Conservation (phyloP, 2,888 invertebrate genomes). For the Phasia obesa region DNA sequence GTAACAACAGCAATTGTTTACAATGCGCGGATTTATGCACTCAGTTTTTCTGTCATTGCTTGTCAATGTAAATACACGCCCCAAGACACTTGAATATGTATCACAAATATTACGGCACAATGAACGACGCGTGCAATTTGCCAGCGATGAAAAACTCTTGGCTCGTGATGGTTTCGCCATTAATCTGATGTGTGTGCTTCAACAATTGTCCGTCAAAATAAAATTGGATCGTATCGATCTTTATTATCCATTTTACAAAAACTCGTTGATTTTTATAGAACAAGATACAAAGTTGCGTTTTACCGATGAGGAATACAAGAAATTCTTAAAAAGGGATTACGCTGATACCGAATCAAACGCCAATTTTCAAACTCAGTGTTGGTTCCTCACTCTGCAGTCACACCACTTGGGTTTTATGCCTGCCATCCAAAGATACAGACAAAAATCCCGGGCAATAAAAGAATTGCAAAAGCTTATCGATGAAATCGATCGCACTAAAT, state of each 20-base stretch:
- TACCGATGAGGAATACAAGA: slow-evolving; percentile 89
- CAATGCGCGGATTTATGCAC: slow-evolving; percentile 89
- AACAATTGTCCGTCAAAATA: slow-evolving; percentile 94
- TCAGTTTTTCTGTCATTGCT: slow-evolving; percentile 92
- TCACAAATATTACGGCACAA: slow-evolving; percentile 90
- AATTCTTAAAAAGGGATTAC: slow-evolving; percentile 76
- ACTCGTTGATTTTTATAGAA: slow-evolving; percentile 87
- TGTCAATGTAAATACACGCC: slow-evolving; percentile 91
- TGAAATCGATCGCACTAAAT: slow-evolving; percentile 91
- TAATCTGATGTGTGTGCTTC: slow-evolving; percentile 95
- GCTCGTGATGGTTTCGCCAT: slow-evolving; percentile 98
- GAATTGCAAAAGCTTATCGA: slow-evolving; percentile 94
- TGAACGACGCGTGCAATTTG: slow-evolving; percentile 94
- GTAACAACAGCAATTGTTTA: slow-evolving; percentile 87
- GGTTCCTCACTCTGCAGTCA: slow-evolving; percentile 97
- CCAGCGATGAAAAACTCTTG: slow-evolving; percentile 92
- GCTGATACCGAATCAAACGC: slow-evolving; percentile 83
- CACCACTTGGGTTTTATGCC: slow-evolving; percentile 96
- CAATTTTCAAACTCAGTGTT: slow-evolving; percentile 98
- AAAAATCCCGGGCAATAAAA: slow-evolving; percentile 86
- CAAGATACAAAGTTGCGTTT: slow-evolving; percentile 93
- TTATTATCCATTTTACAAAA: slow-evolving; percentile 93
- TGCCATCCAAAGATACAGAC: slow-evolving; percentile 91
- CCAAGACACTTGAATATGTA: slow-evolving; percentile 90
- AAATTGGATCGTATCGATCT: slow-evolving; percentile 95